Percentiles rank a stretch among this genome's conserved stretches.
Conservation (phyloP, 64 coral and sea anemone genomes). For the Pachyseris speciosa region DNA sequence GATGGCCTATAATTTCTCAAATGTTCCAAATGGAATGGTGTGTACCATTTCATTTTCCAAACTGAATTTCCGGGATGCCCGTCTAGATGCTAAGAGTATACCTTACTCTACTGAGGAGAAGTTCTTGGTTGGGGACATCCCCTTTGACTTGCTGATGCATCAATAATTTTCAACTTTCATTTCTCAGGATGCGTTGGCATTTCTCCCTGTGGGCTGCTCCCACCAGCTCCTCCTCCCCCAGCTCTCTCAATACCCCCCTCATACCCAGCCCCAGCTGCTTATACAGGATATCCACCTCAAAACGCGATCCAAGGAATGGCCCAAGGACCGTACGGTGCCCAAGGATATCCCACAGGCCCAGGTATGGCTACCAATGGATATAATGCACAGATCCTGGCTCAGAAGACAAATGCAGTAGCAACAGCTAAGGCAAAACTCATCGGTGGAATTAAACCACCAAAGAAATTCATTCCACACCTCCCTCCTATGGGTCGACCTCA, state of each 20-base stretch:
- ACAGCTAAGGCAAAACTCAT: slow-evolving; percentile 11
- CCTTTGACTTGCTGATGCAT: too few relatives aligned
- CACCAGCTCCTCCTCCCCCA: slow-evolving; percentile 5
- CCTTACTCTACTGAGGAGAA: too few relatives aligned
- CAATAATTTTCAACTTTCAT: background rate
- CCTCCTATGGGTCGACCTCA: slow-evolving; percentile 24
- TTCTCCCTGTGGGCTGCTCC: background rate
- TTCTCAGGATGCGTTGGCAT: slow-evolving; percentile 11
- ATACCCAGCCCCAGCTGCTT: background rate
- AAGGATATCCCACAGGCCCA: background rate
- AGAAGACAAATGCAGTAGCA: background rate
- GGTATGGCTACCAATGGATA: background rate
- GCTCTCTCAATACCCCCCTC: background rate
- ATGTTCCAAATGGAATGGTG: too few relatives aligned
- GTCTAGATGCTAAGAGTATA: too few relatives aligned
- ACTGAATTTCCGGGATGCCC: too few relatives aligned
- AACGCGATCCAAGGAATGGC: background rate
- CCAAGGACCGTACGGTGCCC: background rate
- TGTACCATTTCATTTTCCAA: too few relatives aligned
- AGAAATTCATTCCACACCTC: slow-evolving; percentile 27
- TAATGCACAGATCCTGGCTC: background rate
- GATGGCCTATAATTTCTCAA: too few relatives aligned
- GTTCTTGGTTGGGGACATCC: too few relatives aligned
- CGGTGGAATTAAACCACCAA: background rate
- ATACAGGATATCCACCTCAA: slow-evolving; percentile 17